Percentiles rank a stretch among this genome's conserved stretches.
These are phyloP conservation scores for Bedellia somnulentella DNA, from an alignment of 2,888 invertebrate species.

Conservation along the genomic window DNA sequence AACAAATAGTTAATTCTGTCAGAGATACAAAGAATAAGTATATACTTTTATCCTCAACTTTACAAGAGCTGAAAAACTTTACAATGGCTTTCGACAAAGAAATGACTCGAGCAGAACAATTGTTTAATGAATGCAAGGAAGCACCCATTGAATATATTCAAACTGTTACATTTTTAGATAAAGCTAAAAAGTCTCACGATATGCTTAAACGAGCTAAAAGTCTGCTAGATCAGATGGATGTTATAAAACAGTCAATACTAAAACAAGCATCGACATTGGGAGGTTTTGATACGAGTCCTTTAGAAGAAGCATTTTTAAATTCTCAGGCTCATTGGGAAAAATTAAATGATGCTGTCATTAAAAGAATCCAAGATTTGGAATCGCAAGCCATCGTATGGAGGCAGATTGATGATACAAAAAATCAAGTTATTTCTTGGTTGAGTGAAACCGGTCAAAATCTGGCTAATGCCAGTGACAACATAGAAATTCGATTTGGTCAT, in stretches of 20 bases:
- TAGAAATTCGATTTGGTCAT: conserved; percentile 81
- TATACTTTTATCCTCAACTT: conserved; percentile 69
- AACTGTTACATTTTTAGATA: conserved; percentile 70
- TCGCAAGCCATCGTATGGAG: conserved; percentile 92
- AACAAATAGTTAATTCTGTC: conserved; percentile 73
- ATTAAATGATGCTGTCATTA: conserved; percentile 70
- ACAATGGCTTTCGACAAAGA: conserved; percentile 71
- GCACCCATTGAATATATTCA: conserved; percentile 74
- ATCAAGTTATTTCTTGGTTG: conserved; percentile 82
- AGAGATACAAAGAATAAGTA: conserved; percentile 75
- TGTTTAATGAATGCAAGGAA: conserved; percentile 65
- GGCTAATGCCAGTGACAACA: conserved; percentile 73
- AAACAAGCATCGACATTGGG: conserved; percentile 71
- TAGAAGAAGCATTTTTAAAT: conserved; percentile 62
- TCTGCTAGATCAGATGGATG: conserved; percentile 75
- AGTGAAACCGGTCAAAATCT: conserved; percentile 78
- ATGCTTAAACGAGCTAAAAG: conserved; percentile 74
- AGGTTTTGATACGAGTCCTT: conserved; percentile 63
- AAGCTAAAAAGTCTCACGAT: conserved; percentile 75
- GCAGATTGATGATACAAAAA: conserved; percentile 84
- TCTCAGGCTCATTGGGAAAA: conserved; percentile 72
- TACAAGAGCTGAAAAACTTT: conserved; percentile 75
- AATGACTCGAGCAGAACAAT: conserved; percentile 68
- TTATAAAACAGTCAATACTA: conserved; percentile 70
- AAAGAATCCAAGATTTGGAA: conserved; percentile 78